These are phyloP conservation scores for Lindbergichthys nudifrons DNA, from an alignment of 2,797 vertebrate species.

Conservation along the genomic window DNA sequence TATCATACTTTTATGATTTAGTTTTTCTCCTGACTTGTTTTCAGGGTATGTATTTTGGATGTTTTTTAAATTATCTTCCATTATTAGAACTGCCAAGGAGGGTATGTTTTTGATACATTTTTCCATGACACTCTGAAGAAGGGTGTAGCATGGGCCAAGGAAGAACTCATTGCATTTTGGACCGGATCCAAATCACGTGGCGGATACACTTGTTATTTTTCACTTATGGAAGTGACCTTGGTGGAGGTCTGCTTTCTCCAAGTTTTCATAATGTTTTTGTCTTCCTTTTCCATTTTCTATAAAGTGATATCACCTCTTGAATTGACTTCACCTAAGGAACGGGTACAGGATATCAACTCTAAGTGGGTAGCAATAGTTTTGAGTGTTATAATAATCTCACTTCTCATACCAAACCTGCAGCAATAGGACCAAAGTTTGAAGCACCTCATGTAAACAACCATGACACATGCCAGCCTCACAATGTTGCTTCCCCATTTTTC, in stretches of 20 bases:
- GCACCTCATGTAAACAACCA: constrained; percentile 48
- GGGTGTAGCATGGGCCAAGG: too few relatives aligned
- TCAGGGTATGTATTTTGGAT: not conserved
- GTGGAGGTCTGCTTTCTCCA: too few relatives aligned
- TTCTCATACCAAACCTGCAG: constrained; percentile 17
- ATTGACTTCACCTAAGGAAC: constrained; percentile 1
- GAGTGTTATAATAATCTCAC: constrained; percentile 37
- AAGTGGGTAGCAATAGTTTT: constrained; percentile 18
- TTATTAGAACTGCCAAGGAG: too few relatives aligned
- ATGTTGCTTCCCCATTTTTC: constrained; percentile 59
- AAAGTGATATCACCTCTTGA: not conserved
- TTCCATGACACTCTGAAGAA: too few relatives aligned
- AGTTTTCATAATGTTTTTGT: too few relatives aligned
- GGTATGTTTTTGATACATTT: too few relatives aligned
- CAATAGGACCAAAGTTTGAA: constrained; percentile 14
- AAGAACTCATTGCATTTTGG: too few relatives aligned
- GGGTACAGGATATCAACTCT: constrained; percentile 11
- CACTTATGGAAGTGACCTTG: too few relatives aligned
- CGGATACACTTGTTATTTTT: too few relatives aligned
- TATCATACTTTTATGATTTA: constrained; percentile 46
- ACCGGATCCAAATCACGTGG: too few relatives aligned
- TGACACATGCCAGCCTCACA: constrained; percentile 35
- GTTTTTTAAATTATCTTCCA: not conserved
- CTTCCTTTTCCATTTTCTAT: too few relatives aligned
- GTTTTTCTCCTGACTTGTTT: constrained; percentile 19